Percentiles rank a stretch among this genome's conserved stretches.
Evolutionary conservation across 1,140 invertebrate genomes (phyloP).

Genomic region (Leptopilina boulardi): DNA sequence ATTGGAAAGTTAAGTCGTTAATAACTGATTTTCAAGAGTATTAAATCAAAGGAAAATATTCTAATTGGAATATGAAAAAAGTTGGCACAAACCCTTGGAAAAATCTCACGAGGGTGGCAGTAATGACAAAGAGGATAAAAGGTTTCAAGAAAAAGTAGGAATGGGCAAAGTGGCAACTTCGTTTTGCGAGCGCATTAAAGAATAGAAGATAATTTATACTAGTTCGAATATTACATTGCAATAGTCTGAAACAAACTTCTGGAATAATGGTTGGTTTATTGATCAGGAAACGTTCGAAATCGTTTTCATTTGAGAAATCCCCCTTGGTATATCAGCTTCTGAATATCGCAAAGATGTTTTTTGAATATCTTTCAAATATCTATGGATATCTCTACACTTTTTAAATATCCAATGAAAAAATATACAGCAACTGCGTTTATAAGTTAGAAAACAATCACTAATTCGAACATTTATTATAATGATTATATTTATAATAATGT

Average conservation of each 20-base stretch:
- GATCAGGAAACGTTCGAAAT: neutral
- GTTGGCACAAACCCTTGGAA: constrained; percentile 64
- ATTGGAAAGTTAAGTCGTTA: constrained; percentile 72
- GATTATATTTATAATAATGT: no score
- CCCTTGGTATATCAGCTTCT: no score
- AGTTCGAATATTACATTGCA: constrained; percentile 50
- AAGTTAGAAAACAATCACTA: no score
- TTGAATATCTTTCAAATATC: no score
- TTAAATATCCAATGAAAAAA: no score
- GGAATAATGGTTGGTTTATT: constrained; percentile 38
- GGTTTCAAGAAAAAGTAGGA: constrained; percentile 12
- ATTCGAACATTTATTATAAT: no score
- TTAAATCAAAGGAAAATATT: constrained; percentile 77
- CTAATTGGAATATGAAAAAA: constrained; percentile 78
- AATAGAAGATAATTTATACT: constrained; percentile 66
- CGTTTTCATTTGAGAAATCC: no score
- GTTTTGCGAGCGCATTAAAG: constrained; percentile 45
- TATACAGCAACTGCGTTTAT: no score
- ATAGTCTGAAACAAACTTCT: constrained; percentile 60
- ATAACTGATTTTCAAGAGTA: constrained; percentile 68
- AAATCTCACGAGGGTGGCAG: constrained; percentile 35
- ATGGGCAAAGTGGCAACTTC: constrained; percentile 35
- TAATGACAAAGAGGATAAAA: constrained; percentile 36
- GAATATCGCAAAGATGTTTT: no score
- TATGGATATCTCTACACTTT: no score